Conservation (phyloP, 1,140 invertebrate species). For the Panagrolaimus sp. region DNA sequence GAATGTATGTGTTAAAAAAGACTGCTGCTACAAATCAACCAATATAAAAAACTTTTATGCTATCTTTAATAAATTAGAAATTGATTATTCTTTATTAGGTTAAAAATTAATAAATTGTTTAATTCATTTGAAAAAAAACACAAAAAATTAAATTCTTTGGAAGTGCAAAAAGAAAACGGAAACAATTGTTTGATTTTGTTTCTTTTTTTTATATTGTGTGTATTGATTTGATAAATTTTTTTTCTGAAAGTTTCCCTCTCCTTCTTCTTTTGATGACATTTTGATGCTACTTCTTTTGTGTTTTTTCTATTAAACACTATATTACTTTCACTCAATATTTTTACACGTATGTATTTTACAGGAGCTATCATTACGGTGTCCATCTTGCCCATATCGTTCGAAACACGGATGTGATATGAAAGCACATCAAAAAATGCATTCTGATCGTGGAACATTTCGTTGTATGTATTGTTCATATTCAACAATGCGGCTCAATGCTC, state of each 20-base stretch:
- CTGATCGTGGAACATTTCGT: not conserved
- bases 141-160: too few species aligned
- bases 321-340: not conserved
- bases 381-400: conserved; percentile 29
- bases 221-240: not conserved
- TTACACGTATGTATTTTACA: conserved; percentile 10
- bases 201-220: not conserved
- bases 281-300: not conserved
- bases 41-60: not conserved
- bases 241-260: not conserved
- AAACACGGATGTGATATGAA: conserved; percentile 41
- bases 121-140: too few species aligned
- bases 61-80: too few species aligned
- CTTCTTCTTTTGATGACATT: not conserved
- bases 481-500: conserved; percentile 6
- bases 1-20: too few species aligned
- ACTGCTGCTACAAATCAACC: not conserved
- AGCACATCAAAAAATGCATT: conserved; percentile 28
- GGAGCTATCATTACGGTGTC: conserved; percentile 17
- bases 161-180: not conserved
- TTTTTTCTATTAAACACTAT: not conserved
- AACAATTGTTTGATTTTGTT: not conserved
- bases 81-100: too few species aligned
- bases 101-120: too few species aligned
- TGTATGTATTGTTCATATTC: conserved; percentile 8